Evolutionary conservation across 2,888 invertebrate species (phyloP).

Genomic region (Dryadula phaetusa): DNA sequence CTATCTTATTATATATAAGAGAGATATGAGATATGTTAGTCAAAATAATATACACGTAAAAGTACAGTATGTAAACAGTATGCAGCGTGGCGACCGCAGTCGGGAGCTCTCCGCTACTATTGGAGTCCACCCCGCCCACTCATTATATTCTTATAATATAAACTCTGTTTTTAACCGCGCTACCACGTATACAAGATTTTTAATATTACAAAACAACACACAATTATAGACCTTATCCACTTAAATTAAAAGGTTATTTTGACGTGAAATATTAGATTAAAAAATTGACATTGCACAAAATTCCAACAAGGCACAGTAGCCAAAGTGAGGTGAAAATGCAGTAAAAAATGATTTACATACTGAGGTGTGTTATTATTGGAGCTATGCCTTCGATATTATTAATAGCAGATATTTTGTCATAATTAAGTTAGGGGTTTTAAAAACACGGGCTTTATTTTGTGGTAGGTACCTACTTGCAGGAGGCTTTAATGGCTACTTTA

Average conservation of each 20-base stretch:
- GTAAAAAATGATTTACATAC: constrained; percentile 51
- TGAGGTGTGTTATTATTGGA: constrained; percentile 46
- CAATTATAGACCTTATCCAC: constrained; percentile 28
- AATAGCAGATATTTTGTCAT: constrained; percentile 22
- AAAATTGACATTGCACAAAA: constrained; percentile 50
- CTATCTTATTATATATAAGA: no score
- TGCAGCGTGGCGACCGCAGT: constrained; percentile 8
- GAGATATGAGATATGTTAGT: no score
- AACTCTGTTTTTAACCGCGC: constrained; percentile 74
- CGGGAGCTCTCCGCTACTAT: constrained; percentile 39
- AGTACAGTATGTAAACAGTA: no score
- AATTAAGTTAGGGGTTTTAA: constrained; percentile 8
- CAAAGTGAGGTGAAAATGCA: constrained; percentile 47
- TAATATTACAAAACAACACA: background rate
- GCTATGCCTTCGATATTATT: constrained; percentile 22
- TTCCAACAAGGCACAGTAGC: constrained; percentile 63
- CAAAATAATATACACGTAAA: no score
- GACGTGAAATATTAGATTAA: constrained; percentile 10
- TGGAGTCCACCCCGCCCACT: constrained; percentile 80
- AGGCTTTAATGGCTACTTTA: background rate
- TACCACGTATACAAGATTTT: constrained; percentile 39
- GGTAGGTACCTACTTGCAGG: no score
- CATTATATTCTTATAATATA: constrained; percentile 83
- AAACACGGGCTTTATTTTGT: no score
- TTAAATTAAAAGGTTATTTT: background rate